Base-by-base conservation (phyloP, 2,888 invertebrate genomes). In the Cosmorhoe ocellata region DNA sequence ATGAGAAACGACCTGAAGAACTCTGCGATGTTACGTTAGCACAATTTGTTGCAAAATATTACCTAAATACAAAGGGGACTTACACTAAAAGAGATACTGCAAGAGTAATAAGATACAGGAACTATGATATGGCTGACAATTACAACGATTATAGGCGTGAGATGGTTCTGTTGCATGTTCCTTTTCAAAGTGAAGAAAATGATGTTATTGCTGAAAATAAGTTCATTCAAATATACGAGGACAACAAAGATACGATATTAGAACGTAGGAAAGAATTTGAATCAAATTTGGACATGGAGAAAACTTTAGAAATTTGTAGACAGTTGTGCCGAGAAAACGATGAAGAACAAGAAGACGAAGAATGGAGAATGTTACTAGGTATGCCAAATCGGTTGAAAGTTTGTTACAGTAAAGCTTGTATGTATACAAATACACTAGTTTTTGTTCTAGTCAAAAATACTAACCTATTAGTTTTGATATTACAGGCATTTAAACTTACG, bases 1-100 rank as follows among this genome's bases (percentile, higher is more conserved):
- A 84, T 56, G 69, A 83, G 61, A 66, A 76, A 61, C 51, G 82
- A 55, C 81, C 79, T 40, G 61, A 64, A 52, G 66, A 71, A 43
- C 57, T 84, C 5, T 43, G 65, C 44, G 36, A 70, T 42, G 53
- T 76, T 36, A 68, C 72, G 38, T 61, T 84, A 32, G 81, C 79
- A 2, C 67, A 74, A 61, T 84, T 81, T 65, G 78, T 73, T 56
- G 49, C 80, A 2, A 64, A 70, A 37, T 27, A 27, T 27, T 8
- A 9, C 9, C 6, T 27, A 9, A 27, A 9, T 8, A 27, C 2
- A 27, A 6, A 27, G 8, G 27, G 27, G 9, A 9, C 6, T 6
- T 27, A 27, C 27, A 8, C 6, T 9, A 27, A 27, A 27, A 27
- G 27, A 27, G 9, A 27, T 8, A 27, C 9, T 6, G 6, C 27